Percentiles rank a stretch among this genome's conserved stretches.
phyloP scores from a whole-genome alignment of 2,888 invertebrate species.

The Thereva nobilitata region DNA sequence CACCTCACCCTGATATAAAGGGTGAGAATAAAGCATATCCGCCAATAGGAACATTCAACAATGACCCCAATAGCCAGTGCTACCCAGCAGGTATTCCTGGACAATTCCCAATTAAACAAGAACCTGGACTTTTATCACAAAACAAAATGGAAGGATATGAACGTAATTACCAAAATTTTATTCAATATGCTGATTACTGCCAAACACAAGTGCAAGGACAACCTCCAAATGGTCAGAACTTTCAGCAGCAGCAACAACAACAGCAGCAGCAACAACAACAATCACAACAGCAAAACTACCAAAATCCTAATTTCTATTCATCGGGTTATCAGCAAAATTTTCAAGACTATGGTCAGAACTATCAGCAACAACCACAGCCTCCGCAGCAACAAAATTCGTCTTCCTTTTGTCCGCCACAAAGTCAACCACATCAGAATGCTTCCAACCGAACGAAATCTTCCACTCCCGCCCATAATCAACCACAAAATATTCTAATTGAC shows the following conservation, averaged over 20 bases:
- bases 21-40: slow-evolving; percentile 42
- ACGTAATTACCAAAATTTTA: slow-evolving; percentile 59
- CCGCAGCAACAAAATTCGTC: slow-evolving; percentile 49
- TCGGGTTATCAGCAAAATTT: slow-evolving; percentile 41
- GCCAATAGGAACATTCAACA: slow-evolving; percentile 41
- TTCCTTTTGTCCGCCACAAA: slow-evolving; percentile 45
- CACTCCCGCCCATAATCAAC: slow-evolving; percentile 26
- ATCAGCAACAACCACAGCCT: slow-evolving; percentile 44
- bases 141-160: slow-evolving; percentile 59
- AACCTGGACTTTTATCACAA: slow-evolving; percentile 54
- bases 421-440: slow-evolving; percentile 35
- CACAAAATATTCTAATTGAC: slow-evolving; percentile 45
- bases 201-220: slow-evolving; percentile 56
- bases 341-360: slow-evolving; percentile 38
- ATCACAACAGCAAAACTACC: slow-evolving; percentile 34
- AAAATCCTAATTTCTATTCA: slow-evolving; percentile 39
- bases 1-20: slow-evolving; percentile 38
- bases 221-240: slow-evolving; percentile 44
- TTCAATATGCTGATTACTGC: slow-evolving; percentile 58
- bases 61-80: slow-evolving; percentile 46
- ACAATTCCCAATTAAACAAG: slow-evolving; percentile 53
- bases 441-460: slow-evolving; percentile 45
- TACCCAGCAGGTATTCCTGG: slow-evolving; percentile 48
- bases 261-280: slow-evolving; percentile 50
- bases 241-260: slow-evolving; percentile 49